These are phyloP conservation scores for Ctenicera cuprea DNA, from an alignment of 2,888 invertebrate species.

Conservation along the genomic window DNA sequence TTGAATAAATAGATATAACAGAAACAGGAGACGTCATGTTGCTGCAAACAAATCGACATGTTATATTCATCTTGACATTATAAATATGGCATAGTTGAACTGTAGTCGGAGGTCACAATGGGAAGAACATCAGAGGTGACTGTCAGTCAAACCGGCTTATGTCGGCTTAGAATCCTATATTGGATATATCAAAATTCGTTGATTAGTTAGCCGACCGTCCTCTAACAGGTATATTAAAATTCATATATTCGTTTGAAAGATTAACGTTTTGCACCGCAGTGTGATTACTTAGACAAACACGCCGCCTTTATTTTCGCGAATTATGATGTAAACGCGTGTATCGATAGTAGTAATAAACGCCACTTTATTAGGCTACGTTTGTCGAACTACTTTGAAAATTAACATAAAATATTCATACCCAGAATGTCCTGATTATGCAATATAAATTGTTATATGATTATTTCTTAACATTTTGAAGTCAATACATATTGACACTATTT, in stretches of 20 bases:
- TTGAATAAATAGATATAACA: constrained; percentile 8
- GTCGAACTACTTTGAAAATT: background rate
- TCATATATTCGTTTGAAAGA: background rate
- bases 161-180: constrained; percentile 1
- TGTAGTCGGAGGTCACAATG: constrained; percentile 28
- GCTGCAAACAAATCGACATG: constrained; percentile 36
- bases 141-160: constrained; percentile 33
- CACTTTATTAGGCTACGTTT: background rate
- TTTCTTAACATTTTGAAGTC: background rate
- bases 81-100: constrained; percentile 35
- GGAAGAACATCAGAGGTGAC: constrained; percentile 26
- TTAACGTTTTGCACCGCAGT: background rate
- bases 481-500: no score
- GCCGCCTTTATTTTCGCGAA: background rate
- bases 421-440: no score
- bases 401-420: background rate
- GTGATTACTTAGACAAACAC: background rate
- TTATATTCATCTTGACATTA: constrained; percentile 27
- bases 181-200: constrained; percentile 19
- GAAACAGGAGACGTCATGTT: constrained; percentile 18
- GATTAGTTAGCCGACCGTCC: constrained; percentile 20
- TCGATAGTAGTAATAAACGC: background rate
- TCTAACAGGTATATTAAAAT: constrained; percentile 27
- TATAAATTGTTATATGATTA: background rate
- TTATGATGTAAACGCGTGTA: background rate